Base-by-base conservation (phyloP, 2,113 vertebrate species). In the Toxostoma redivivum region DNA sequence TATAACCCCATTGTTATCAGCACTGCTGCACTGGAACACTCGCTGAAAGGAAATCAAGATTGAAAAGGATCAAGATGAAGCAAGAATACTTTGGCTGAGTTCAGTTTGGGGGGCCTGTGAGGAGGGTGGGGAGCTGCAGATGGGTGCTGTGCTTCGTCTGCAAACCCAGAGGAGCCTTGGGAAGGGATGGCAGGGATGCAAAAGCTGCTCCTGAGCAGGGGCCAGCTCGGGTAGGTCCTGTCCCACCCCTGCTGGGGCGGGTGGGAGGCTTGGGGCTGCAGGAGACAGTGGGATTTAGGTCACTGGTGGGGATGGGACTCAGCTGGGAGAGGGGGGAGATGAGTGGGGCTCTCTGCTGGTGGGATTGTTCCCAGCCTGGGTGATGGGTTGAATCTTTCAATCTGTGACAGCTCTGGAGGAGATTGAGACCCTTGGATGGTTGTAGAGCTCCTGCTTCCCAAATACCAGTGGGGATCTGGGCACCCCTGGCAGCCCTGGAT, bases 241-340 rank as follows among this genome's bases (percentile, higher is more conserved):
- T 65, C 19, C 66, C 31, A 28, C 1, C 25, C 33, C 21, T 70
- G 61, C 40, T 14, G 0, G 10, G 45, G 8, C 42, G 73, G 25
- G 1, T 57, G 60, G 48, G 60, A 57, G 35, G 24, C 6, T 19
- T 10, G 44, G 44, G 42, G 18, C 47, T 76, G 78, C n/a, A 9
- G 77, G 66, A 30, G 21, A 0, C 1, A 4, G 7, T 9, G 44
- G 66, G 47, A 3, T 72, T 81, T 21, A 3, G 38, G 58, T 33
- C 2, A 0, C 40, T n/a, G 51, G 6, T 30, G 73, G 35, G 47
- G 1, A 4, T 30, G 61, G 56, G 37, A 7, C 31, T 81, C 1
- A 2, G 0, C 25, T 53, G 72, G 15, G 51, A 2, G 1, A 9
- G 6, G 19, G n/a, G n/a, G 31, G 13, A 11, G 30, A 4, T 3